phyloP scores from a whole-genome alignment of 2,888 invertebrate genomes.

The Smittia sp. region DNA sequence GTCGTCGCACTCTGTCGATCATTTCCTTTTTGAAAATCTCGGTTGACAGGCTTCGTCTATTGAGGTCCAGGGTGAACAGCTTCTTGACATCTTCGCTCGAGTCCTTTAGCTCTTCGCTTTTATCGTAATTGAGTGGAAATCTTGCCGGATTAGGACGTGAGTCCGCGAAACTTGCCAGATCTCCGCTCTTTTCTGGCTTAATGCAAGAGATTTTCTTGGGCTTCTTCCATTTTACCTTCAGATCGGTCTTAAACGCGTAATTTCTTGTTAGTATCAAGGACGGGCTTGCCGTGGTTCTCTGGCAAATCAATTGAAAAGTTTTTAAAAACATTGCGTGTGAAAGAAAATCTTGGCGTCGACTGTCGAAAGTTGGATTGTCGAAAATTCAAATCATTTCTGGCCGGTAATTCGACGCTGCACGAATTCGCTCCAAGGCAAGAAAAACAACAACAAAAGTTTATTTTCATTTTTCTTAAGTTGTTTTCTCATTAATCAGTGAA shows the following conservation, averaged over 20 bases:
- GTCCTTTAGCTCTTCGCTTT: conserved; percentile 69
- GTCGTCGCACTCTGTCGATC: conserved; percentile 63
- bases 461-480: too few species aligned
- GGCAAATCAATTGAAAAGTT: not conserved
- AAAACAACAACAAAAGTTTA: too few species aligned
- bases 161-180: conserved; percentile 59
- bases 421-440: too few species aligned
- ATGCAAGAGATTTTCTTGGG: conserved; percentile 66
- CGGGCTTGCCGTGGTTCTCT: not conserved
- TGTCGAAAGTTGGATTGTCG: too few species aligned
- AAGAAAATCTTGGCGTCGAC: too few species aligned
- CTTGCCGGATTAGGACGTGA: not conserved
- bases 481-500: too few species aligned
- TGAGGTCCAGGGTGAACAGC: conserved; percentile 68
- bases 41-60: conserved; percentile 59
- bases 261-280: conserved; percentile 46
- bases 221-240: conserved; percentile 75
- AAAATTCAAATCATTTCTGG: too few species aligned
- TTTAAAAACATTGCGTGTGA: conserved; percentile 17
- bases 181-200: conserved; percentile 69
- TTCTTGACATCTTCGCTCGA: conserved; percentile 69
- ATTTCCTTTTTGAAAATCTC: conserved; percentile 57
- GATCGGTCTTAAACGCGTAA: conserved; percentile 64
- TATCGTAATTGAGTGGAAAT: conserved; percentile 56
- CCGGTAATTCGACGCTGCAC: too few species aligned